A percentile compares a stretch with the other conserved stretches of the same genome.
phyloP scores from a whole-genome alignment of 2,113 vertebrate genomes.

The Myrmecophaga tridactyla region DNA sequence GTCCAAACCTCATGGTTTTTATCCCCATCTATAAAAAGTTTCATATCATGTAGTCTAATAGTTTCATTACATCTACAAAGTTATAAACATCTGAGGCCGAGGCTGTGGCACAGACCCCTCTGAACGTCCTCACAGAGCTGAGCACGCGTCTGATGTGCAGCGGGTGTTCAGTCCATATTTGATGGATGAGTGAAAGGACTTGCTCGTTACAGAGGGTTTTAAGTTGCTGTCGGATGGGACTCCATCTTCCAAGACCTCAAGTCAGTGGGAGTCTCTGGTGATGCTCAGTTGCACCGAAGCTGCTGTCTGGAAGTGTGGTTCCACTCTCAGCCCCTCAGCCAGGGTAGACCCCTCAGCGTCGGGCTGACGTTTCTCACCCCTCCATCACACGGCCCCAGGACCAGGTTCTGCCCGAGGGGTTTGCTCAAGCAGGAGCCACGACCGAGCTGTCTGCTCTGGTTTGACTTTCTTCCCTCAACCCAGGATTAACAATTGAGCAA shows the following conservation, averaged over 20 bases:
- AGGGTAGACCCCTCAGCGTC: neutral
- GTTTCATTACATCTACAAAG: neutral
- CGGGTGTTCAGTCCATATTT: neutral
- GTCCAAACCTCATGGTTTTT: neutral
- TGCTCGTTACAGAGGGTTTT: neutral
- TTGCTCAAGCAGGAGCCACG: constrained; percentile 50
- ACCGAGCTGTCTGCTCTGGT: constrained; percentile 60
- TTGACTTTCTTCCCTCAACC: constrained; percentile 81
- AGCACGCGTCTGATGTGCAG: neutral
- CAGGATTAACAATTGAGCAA: constrained; percentile 84
- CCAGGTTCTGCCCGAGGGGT: constrained; percentile 42
- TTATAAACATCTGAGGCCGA: neutral
- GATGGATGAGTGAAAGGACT: neutral
- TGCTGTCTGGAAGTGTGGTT: neutral
- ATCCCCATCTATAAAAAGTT: neutral
- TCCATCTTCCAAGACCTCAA: neutral
- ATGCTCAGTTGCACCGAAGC: neutral
- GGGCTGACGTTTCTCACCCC: neutral
- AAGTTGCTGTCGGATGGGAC: neutral
- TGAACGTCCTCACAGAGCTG: neutral
- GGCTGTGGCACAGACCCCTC: neutral
- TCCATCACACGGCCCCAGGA: neutral
- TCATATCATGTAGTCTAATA: neutral
- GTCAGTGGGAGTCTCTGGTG: neutral
- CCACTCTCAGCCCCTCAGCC: neutral